Evolutionary conservation across 2,797 vertebrate genomes (phyloP).

Genomic region (Chelon labrosus): DNA sequence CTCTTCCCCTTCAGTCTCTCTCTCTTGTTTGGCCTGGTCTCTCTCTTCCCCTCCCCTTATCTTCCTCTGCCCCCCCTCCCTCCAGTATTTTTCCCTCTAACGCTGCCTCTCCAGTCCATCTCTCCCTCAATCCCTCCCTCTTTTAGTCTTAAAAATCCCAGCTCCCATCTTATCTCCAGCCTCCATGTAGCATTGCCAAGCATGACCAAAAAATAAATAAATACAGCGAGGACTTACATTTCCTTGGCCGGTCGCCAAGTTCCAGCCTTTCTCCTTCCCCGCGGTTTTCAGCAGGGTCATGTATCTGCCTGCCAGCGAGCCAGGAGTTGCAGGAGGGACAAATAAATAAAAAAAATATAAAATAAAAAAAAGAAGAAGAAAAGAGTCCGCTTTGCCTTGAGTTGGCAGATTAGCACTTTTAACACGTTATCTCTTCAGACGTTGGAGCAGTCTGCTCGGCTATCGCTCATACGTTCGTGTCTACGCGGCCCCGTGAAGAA

Average conservation of each 20-base stretch:
- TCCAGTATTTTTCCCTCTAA: conserved; percentile 26
- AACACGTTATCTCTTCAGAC: conserved; percentile 54
- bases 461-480: conserved; percentile 20
- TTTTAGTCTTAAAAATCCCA: conserved; percentile 67
- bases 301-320: conserved; percentile 59
- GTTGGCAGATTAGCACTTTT: conserved; percentile 61
- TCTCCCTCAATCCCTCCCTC: conserved; percentile 43
- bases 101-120: conserved; percentile 32
- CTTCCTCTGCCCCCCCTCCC: neutral
- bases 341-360: neutral
- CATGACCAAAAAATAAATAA: conserved; percentile 64
- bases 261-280: conserved; percentile 45
- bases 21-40: conserved; percentile 9
- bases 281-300: conserved; percentile 47
- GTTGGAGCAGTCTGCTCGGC: conserved; percentile 42
- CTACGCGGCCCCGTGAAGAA: conserved; percentile 9
- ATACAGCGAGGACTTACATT: conserved; percentile 69
- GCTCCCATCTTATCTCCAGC: conserved; percentile 78
- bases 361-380: conserved; percentile 12
- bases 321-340: conserved; percentile 33
- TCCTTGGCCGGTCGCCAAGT: conserved; percentile 64
- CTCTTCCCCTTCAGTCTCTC: neutral
- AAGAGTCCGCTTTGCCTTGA: conserved; percentile 50
- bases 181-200: conserved; percentile 73
- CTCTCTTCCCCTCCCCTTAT: conserved; percentile 13